These are phyloP conservation scores for Pipistrellus pipistrellus DNA, from an alignment of 2,797 vertebrate species.

Conservation along the genomic window DNA sequence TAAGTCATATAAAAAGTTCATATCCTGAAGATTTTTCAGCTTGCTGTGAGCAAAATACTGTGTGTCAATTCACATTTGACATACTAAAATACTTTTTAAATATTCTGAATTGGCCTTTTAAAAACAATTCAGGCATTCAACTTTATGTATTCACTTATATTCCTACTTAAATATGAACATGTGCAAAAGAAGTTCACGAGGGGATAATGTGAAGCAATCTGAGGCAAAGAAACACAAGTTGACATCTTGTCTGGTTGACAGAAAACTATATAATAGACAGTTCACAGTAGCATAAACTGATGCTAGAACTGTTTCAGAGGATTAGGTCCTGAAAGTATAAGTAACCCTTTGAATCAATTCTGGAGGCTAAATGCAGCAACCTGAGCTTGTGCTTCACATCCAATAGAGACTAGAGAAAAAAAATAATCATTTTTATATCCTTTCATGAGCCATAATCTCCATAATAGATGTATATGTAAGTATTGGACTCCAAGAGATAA, in stretches of 20 bases:
- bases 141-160: constrained; percentile 73
- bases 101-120: constrained; percentile 81
- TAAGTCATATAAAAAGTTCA: constrained; percentile 79
- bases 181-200: constrained; percentile 79
- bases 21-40: constrained; percentile 73
- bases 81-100: constrained; percentile 79
- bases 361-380: constrained; percentile 53
- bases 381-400: constrained; percentile 68
- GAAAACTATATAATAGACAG: constrained; percentile 82
- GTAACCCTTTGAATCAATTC: constrained; percentile 73
- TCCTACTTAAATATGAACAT: constrained; percentile 81
- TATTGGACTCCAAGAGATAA: constrained; percentile 36
- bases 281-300: constrained; percentile 73
- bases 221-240: constrained; percentile 81
- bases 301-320: constrained; percentile 77
- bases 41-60: constrained; percentile 78
- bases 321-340: constrained; percentile 78
- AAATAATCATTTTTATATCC: constrained; percentile 13
- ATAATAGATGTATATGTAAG: constrained; percentile 46
- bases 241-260: constrained; percentile 82
- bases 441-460: constrained; percentile 62
- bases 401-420: neutral
- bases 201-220: constrained; percentile 73
- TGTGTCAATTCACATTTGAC: constrained; percentile 78
- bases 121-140: constrained; percentile 77